These are phyloP conservation scores for Zenarchopterus dispar DNA, from an alignment of 2,797 vertebrate genomes.

Conservation along the genomic window DNA sequence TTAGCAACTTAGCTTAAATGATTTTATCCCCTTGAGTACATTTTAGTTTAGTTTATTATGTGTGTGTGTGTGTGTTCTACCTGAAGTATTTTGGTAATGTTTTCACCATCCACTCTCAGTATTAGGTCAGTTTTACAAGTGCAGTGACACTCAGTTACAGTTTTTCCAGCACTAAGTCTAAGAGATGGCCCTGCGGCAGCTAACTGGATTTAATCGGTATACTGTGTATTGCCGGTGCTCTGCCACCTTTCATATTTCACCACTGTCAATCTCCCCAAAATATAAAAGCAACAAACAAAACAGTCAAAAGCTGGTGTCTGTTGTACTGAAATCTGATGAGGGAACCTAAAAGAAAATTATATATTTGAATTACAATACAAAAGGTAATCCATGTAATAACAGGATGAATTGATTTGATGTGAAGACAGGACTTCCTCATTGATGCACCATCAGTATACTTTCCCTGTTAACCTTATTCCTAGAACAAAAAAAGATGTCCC, in stretches of 20 bases:
- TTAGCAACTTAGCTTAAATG: not conserved
- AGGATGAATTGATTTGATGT: not conserved
- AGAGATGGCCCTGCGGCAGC: too few relatives aligned
- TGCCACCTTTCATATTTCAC: too few relatives aligned
- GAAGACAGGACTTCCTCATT: slow-evolving; percentile 14
- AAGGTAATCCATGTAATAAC: not conserved
- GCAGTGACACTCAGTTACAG: too few relatives aligned
- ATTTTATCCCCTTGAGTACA: too few relatives aligned
- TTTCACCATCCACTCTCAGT: not conserved
- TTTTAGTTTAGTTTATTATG: not conserved
- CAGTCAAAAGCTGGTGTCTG: too few relatives aligned
- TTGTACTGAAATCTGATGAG: not conserved
- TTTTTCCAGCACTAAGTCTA: too few relatives aligned
- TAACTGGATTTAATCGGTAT: too few relatives aligned
- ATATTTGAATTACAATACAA: not conserved
- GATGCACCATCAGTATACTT: not conserved
- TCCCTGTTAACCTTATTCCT: not conserved
- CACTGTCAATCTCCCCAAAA: too few relatives aligned
- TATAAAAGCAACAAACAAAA: too few relatives aligned
- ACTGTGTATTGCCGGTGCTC: too few relatives aligned
- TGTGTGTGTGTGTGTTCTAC: not conserved
- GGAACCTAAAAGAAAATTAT: not conserved
- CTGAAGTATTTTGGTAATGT: not conserved
- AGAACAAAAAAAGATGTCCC: not conserved
- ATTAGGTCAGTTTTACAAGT: not conserved